phyloP scores from a whole-genome alignment of 2,797 vertebrate species.

The Gymnocypris eckloni region DNA sequence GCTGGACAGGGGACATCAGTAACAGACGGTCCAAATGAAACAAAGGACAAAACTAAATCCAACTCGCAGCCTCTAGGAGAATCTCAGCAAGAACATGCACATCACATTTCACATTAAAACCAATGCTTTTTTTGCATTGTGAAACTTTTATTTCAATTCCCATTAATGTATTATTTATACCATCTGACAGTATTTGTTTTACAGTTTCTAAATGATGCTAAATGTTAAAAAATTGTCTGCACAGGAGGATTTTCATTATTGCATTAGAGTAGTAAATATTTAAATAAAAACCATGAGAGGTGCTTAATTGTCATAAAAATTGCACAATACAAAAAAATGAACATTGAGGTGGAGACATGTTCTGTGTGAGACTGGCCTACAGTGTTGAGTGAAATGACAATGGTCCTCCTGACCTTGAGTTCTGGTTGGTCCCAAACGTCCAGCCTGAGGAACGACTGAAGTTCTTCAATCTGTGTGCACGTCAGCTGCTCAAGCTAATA shows the following conservation, averaged over 20 bases:
- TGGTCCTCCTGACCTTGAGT: constrained; percentile 61
- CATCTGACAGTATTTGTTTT: background rate
- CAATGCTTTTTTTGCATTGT: constrained; percentile 5
- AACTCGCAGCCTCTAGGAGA: constrained; percentile 5
- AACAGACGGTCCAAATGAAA: constrained; percentile 40
- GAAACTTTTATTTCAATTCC: background rate
- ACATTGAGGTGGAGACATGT: background rate
- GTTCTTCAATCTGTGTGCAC: constrained; percentile 42
- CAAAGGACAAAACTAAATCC: background rate
- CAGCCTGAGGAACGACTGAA: constrained; percentile 52
- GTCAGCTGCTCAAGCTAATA: constrained; percentile 57
- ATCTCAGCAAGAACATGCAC: constrained; percentile 20
- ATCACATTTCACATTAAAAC: constrained; percentile 36
- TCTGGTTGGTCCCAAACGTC: constrained; percentile 70
- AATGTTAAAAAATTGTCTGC: background rate
- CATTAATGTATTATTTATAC: background rate
- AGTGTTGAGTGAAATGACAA: constrained; percentile 48
- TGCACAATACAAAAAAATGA: constrained; percentile 29
- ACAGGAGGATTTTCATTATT: background rate
- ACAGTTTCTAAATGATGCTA: background rate
- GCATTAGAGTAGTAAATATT: background rate
- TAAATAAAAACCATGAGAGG: background rate
- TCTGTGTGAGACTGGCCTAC: background rate
- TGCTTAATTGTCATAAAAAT: constrained; percentile 12
- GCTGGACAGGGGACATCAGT: constrained; percentile 46